Conservation (phyloP, 1,140 invertebrate genomes). For the Radopholus similis region DNA sequence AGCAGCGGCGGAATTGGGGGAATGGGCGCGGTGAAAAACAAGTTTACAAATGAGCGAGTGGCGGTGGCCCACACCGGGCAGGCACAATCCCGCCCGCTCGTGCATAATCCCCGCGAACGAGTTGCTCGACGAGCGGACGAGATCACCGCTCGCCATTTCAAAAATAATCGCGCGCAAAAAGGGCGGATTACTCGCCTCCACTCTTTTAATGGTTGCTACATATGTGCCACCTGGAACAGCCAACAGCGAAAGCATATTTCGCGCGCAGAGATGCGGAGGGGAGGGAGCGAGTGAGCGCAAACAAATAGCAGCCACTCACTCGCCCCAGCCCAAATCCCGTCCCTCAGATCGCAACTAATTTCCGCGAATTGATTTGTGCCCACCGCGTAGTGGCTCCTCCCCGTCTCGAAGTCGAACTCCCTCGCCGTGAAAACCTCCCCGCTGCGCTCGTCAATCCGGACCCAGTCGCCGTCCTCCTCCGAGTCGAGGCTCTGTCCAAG, state of each 20-base stretch:
- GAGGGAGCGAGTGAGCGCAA: not conserved
- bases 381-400: conserved; percentile 24
- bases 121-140: not conserved
- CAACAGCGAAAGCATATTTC: too few relatives aligned
- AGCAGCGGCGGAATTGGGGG: not conserved
- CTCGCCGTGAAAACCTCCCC: conserved; percentile 25
- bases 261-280: too few relatives aligned
- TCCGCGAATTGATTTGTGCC: conserved; percentile 3
- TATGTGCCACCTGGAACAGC: too few relatives aligned
- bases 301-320: too few relatives aligned
- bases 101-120: too few relatives aligned
- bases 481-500: too few relatives aligned
- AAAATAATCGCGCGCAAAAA: too few relatives aligned
- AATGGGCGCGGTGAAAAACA: not conserved
- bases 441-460: conserved; percentile 26
- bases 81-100: too few relatives aligned
- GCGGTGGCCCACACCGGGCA: not conserved
- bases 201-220: too few relatives aligned
- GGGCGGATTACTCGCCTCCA: too few relatives aligned
- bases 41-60: not conserved
- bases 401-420: conserved; percentile 33
- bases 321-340: not conserved
- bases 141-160: not conserved
- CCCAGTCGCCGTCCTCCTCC: too few relatives aligned
- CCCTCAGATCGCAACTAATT: not conserved